Evolutionary conservation across 2,113 vertebrate genomes (phyloP), one percentile per base, ranked within the genome.

Genomic region (Nycticorax nycticorax): DNA sequence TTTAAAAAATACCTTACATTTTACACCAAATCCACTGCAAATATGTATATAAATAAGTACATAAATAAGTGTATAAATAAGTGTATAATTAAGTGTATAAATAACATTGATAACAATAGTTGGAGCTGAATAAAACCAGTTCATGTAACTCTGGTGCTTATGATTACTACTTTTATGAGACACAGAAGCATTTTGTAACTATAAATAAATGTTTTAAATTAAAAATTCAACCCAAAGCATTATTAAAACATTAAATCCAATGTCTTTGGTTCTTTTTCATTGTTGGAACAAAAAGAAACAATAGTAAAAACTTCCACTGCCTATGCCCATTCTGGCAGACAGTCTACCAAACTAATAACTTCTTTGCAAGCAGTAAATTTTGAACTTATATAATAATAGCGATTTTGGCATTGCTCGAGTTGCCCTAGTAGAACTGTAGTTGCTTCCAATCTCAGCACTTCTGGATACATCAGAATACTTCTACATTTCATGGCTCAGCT

Each of bases 221-320:
- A 89, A 96, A 95, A 91, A 71, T 28, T 78, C 69, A 91, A 87
- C 10, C 32, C 43, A 77, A 95, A 83, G 24, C 30, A 64, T 94
- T 89, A 94, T 94, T 94, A 91, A 85, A 93, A 73, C 19, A 53
- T 88, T 85, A 88, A 88, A 93, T 85, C 14, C 32, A 91, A 45
- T 66, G 37, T 85, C 57, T 89, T 76, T 73, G 45, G 53, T 83
- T 85, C 50, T 62, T 94, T 66, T 55, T 62, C 41, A 76, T 48
- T 87, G 30, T 43, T 96, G 87, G 75, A 93, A 83, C 15, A 92
- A 62, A 85, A 92, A 76, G 64, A 80, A 93, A 80, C 39, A 23
- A 73, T 14, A 85, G 41, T 79, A 94, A 88, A 89, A 96, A 52
- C 10, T 93, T 93, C 63, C 85, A 92, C 9, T 72, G 35, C 14